Conservation (phyloP, 2,888 invertebrate species). For the Melanophora roralis region DNA sequence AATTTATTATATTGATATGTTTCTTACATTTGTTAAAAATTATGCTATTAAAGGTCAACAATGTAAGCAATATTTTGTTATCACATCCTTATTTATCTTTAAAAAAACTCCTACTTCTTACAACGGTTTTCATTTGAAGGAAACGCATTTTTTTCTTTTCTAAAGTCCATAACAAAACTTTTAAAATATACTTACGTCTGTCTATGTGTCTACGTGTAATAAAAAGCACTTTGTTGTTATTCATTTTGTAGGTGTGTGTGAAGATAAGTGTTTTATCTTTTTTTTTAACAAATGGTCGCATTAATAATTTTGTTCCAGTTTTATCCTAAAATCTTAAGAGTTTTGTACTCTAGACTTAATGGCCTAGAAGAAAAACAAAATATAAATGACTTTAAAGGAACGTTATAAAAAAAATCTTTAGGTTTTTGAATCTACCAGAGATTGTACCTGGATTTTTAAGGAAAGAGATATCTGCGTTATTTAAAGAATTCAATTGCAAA, state of each 20-base stretch:
- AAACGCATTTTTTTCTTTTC: background rate
- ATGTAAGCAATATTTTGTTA: slow-evolving; percentile 7
- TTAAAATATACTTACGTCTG: too few relatives aligned
- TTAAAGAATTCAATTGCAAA: too few relatives aligned
- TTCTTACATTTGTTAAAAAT: background rate
- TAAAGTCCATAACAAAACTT: too few relatives aligned
- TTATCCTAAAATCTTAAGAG: background rate
- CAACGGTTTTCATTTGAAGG: background rate
- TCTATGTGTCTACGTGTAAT: too few relatives aligned
- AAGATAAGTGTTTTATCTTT: background rate
- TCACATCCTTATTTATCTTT: background rate
- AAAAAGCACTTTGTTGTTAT: too few relatives aligned
- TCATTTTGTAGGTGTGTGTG: background rate
- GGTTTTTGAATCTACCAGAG: too few relatives aligned
- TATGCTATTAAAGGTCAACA: slow-evolving; percentile 17
- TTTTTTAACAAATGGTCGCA: slow-evolving; percentile 41
- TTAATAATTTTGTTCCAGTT: slow-evolving; percentile 1
- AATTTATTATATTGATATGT: slow-evolving; percentile 1
- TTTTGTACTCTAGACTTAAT: background rate
- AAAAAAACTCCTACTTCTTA: background rate
- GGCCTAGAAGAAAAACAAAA: too few relatives aligned
- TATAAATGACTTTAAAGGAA: too few relatives aligned
- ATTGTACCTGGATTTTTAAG: too few relatives aligned
- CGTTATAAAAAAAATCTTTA: too few relatives aligned
- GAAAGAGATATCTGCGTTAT: too few relatives aligned